Evolutionary conservation across 2,888 invertebrate species (phyloP).

Genomic region (Drosophila maculinotata): DNA sequence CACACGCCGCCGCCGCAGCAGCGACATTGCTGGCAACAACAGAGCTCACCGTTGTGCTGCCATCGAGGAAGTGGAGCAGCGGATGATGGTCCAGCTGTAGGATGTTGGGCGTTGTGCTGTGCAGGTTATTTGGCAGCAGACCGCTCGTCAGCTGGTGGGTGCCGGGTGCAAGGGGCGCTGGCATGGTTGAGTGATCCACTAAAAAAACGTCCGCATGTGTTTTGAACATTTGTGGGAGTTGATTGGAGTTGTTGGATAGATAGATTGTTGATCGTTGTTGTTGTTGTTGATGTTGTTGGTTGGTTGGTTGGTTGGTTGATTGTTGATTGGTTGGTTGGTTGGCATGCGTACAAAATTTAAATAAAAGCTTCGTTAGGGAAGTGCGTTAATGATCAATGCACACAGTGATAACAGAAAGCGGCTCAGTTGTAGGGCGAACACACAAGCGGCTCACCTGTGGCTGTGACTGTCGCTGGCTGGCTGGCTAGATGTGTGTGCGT

Average conservation of each 20-base stretch:
- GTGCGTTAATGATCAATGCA: conserved; percentile 80
- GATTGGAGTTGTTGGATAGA: conserved; percentile 41
- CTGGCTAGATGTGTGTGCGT: conserved; percentile 80
- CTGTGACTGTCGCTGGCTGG: conserved; percentile 70
- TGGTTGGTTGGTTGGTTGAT: conserved; percentile 47
- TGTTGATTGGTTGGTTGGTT: conserved; percentile 49
- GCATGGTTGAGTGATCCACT: conserved; percentile 73
- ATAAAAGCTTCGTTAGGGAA: conserved; percentile 84
- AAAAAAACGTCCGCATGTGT: conserved; percentile 36
- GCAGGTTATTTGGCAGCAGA: conserved; percentile 71
- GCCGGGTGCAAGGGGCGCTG: conserved; percentile 64
- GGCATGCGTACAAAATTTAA: conserved; percentile 83
- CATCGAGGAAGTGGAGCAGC: conserved; percentile 82
- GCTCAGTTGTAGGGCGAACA: conserved; percentile 83
- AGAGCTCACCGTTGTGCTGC: conserved; percentile 82
- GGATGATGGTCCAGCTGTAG: conserved; percentile 83
- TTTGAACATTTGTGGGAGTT: conserved; percentile 33
- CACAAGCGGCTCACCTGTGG: conserved; percentile 81
- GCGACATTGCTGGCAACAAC: conserved; percentile 70
- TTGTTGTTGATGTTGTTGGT: conserved; percentile 42
- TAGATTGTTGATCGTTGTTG: conserved; percentile 42
- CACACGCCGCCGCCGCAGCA: conserved; percentile 60
- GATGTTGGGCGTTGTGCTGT: conserved; percentile 68
- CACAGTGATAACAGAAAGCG: conserved; percentile 81
- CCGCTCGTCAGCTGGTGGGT: conserved; percentile 69